Percentiles rank a stretch among this genome's conserved stretches.
Conservation (phyloP, 1,140 invertebrate genomes). For the Saccostrea cuccullata region DNA sequence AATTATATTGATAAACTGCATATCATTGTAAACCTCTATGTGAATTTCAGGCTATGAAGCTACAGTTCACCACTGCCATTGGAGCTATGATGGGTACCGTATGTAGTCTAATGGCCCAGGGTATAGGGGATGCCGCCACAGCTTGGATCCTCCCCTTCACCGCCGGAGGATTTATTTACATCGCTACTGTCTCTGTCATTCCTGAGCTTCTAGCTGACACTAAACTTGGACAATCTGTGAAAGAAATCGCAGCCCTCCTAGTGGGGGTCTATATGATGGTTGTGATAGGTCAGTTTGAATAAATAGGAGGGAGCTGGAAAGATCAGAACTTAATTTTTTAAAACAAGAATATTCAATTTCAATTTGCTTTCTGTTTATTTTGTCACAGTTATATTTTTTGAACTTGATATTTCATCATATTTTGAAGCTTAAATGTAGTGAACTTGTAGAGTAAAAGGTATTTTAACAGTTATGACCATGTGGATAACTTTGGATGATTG, state of each 20-base stretch:
- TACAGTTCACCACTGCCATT: conserved; percentile 95
- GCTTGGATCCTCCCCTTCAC: conserved; percentile 96
- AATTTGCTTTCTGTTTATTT: too few relatives aligned
- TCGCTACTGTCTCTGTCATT: conserved; percentile 96
- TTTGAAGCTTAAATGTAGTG: too few relatives aligned
- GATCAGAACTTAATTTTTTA: too few relatives aligned
- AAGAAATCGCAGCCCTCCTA: conserved; percentile 90
- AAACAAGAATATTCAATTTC: too few relatives aligned
- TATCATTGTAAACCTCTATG: not conserved
- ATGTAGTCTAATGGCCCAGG: conserved; percentile 89
- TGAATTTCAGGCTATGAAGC: conserved; percentile 87
- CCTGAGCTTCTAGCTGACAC: conserved; percentile 92
- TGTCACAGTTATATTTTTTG: too few relatives aligned
- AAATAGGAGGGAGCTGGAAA: not conserved
- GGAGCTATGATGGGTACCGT: conserved; percentile 95
- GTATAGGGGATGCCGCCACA: conserved; percentile 84
- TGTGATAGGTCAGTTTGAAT: conserved; percentile 92
- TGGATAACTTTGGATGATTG: too few relatives aligned
- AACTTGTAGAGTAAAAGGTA: too few relatives aligned
- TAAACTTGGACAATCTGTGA: conserved; percentile 90
- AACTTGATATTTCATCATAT: too few relatives aligned
- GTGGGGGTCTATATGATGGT: conserved; percentile 95
- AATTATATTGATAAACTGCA: too few relatives aligned
- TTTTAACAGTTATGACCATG: too few relatives aligned
- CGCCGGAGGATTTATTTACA: conserved; percentile 98